Base-by-base conservation (phyloP, 2,797 vertebrate genomes). In the Sebastes reedi region DNA sequence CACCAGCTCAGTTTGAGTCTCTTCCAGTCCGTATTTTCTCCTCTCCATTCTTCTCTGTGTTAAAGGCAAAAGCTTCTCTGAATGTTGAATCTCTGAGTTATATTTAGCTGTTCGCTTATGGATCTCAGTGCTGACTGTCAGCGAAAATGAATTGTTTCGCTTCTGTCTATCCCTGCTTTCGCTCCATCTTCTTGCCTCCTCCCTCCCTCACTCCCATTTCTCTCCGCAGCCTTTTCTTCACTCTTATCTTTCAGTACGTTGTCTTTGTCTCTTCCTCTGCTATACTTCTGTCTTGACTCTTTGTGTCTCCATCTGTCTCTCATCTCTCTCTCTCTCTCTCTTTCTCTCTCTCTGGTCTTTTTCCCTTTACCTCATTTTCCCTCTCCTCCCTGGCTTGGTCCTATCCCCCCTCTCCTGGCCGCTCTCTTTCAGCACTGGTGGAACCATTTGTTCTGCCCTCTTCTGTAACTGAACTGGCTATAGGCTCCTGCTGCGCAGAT, bases 61-160 rank as follows among this genome's bases (percentile, higher is more conserved):
- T 84, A 75, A 83, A 89, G 77, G 81, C 79, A 67, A 87, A 88
- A 82, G 69, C 86, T 61, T 82, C 81, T 89, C 75, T 87, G 83
- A 86, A 85, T 90, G 89, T 92, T 87, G 91, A 93, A 94, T 92
- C 90, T 87, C 86, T 67, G 86, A 85, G 92, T 92, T 95, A 94
- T 94, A 94, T 95, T 95, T 94, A 95, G 93, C 92, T 9, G 58
- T 87, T 93, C 91, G 77, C 92, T 93, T 94, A 93, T 93, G 91
- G 91, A 93, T 94, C 92, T 91, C 89, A 73, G 86, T 89, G 92
- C 93, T 93, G 93, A 94, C 92, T 94, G 93, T 94, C 92, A 94
- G 93, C 90, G 86, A 93, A 93, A 94, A 95, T 92, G 90, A 94
- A 94, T 93, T 88, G 91, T 92, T 92, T 94, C 89, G 70, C 91